Conservation (phyloP, 2,797 vertebrate genomes). For the Antennarius maculatus region DNA sequence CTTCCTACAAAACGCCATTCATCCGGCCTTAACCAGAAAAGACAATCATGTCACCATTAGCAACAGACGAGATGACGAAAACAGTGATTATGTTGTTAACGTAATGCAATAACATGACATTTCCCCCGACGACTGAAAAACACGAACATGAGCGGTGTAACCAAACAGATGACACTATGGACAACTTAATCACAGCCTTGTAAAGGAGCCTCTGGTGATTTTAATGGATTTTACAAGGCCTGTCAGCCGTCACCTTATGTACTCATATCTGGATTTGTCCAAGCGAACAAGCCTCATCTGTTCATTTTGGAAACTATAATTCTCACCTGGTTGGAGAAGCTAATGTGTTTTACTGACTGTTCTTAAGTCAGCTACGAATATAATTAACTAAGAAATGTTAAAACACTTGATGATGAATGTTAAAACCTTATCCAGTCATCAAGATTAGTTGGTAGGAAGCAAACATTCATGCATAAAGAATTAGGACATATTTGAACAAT, state of each 20-base stretch:
- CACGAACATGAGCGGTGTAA: slow-evolving; percentile 9
- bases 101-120: slow-evolving; percentile 24
- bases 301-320: too few species aligned
- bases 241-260: neutral
- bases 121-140: slow-evolving; percentile 5
- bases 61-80: slow-evolving; percentile 19
- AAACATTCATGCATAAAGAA: too few species aligned
- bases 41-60: slow-evolving; percentile 16
- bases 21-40: neutral
- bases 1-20: neutral
- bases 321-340: neutral
- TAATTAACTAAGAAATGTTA: too few species aligned
- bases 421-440: too few species aligned
- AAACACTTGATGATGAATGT: too few species aligned
- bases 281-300: too few species aligned
- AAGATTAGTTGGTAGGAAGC: too few species aligned
- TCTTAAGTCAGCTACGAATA: too few species aligned
- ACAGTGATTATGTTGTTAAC: slow-evolving; percentile 37
- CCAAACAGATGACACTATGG: slow-evolving; percentile 1
- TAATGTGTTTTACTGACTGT: too few species aligned
- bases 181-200: slow-evolving; percentile 17
- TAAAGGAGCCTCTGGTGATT: neutral
- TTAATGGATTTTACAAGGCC: neutral
- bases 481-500: too few species aligned
- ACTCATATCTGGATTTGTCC: neutral